phyloP scores from a whole-genome alignment of 2,113 vertebrate species.

The Corythornis cristatus region DNA sequence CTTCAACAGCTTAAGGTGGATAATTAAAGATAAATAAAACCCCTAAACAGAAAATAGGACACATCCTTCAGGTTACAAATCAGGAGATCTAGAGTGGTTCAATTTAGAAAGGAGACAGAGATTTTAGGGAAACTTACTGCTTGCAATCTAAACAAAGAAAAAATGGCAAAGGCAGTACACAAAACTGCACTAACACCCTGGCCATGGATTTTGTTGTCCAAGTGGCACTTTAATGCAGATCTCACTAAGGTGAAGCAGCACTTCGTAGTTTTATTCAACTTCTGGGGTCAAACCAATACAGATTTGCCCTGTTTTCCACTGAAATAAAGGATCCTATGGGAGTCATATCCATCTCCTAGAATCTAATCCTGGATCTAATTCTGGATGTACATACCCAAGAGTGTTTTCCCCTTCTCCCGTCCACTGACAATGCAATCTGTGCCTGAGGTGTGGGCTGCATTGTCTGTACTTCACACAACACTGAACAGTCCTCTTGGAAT shows the following conservation, averaged over 20 bases:
- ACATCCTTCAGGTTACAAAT: background rate
- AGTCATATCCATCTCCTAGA: accelerated
- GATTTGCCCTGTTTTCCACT: background rate
- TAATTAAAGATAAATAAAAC: background rate
- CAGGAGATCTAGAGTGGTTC: background rate
- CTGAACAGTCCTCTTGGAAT: background rate
- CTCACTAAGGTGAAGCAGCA: background rate
- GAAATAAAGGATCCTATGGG: background rate
- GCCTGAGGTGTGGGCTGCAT: background rate
- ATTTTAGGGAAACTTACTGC: background rate
- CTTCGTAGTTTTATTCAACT: background rate
- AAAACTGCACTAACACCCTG: background rate
- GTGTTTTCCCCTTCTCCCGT: background rate
- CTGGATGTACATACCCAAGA: background rate
- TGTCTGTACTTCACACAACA: background rate
- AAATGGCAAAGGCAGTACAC: background rate
- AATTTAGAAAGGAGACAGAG: background rate
- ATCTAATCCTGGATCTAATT: background rate
- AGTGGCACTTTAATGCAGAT: background rate
- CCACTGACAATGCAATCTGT: background rate
- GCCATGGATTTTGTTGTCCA: background rate
- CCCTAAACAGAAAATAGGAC: background rate
- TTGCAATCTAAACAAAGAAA: background rate
- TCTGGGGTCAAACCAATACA: background rate
- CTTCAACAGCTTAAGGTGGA: background rate